Conservation (phyloP, 2,888 invertebrate species). For the Clistopyga incitator region DNA sequence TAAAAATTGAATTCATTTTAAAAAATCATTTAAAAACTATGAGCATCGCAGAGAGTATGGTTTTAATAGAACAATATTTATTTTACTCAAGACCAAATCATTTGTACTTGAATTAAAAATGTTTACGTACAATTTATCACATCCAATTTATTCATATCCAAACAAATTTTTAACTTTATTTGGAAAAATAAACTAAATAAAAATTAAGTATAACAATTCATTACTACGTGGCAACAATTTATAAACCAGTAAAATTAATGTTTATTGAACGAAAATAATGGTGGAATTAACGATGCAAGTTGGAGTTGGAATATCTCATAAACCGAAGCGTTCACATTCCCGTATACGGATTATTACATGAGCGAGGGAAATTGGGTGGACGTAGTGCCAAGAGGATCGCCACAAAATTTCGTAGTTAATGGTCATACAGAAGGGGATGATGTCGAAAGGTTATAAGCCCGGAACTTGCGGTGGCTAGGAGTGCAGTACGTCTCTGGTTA, state of each 20-base stretch:
- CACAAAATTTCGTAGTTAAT: background rate
- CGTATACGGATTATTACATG: background rate
- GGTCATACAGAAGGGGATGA: background rate
- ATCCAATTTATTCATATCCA: too few species aligned
- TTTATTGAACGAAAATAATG: too few species aligned
- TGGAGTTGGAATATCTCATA: background rate
- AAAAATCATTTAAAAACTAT: background rate
- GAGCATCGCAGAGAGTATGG: background rate
- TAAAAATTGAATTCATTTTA: background rate
- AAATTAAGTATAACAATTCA: background rate
- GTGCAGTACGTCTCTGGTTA: conserved; percentile 18
- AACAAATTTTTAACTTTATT: too few species aligned
- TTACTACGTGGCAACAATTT: too few species aligned
- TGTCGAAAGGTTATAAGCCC: conserved; percentile 13
- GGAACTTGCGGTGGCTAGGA: background rate
- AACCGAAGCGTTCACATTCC: background rate
- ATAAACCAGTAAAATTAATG: too few species aligned
- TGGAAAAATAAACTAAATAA: too few species aligned
- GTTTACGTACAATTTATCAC: too few species aligned
- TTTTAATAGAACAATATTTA: background rate
- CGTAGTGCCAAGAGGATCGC: background rate
- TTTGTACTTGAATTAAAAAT: background rate
- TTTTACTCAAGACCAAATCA: background rate
- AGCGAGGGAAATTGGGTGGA: background rate
- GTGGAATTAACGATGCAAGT: background rate